Evolutionary conservation across 1,140 invertebrate species (phyloP), one percentile per base, ranked within the genome.

Genomic region (Tetramorium simillimum): DNA sequence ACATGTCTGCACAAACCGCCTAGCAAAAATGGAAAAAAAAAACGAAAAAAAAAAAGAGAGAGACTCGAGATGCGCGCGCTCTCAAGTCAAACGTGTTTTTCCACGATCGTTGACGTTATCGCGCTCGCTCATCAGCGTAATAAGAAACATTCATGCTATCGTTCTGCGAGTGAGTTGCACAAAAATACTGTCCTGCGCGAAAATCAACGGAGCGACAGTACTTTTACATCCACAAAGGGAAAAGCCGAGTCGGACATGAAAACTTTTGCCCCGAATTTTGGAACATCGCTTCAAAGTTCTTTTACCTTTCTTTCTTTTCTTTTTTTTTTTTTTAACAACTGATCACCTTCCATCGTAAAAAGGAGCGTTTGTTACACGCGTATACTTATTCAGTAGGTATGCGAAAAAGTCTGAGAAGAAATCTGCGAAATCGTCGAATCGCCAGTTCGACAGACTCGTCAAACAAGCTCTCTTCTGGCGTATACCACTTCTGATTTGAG

Each of bases 131-230:
- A 62, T 84, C 80, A 84, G 49, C 40, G 40, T 82, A 73, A 82
- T 82, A 82, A 84, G 69, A 84, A 75, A 75, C 56, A 84, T 75
- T 43, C n/a, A 75, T 21, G 80, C 40, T 84, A 49, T 62, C 80
- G 14, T 37, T 60, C 18, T 12, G 28, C 28, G n/a, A 84, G 69
- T 62, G 53, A 84, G 53, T 75, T 58, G 80, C 28, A 75, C 46
- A 84, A 84, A 84, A 84, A 75, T 84, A 73, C 24, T 60, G 53
- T 84, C 24, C 40, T 14, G 40, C n/a, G 80, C 40, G 28, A 82
- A 82, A 84, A 58, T 75, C 80, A 46, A 28, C 53, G n/a, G 3
- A 21, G 69, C 53, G 80, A 60, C 80, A 75, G 40, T 37, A 60
- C 43, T 84, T 84, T 49, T 49, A 28, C 53, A 28, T n/a, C n/a